Evolutionary conservation across 2,797 vertebrate genomes (phyloP).

Genomic region (Syngnathus acus): DNA sequence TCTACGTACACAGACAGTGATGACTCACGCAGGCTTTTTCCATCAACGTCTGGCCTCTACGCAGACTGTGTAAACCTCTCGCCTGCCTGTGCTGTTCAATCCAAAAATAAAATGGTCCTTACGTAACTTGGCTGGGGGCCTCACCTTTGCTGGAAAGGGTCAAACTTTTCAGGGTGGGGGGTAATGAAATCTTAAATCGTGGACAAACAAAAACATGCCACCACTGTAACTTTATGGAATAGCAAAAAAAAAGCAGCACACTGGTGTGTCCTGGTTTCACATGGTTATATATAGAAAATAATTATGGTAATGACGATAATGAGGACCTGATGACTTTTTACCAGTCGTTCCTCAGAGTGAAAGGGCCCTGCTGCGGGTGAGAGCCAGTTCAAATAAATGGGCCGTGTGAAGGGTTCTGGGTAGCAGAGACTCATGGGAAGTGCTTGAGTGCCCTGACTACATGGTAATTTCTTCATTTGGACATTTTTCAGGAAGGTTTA

Average conservation of each 20-base stretch:
- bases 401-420: conserved; percentile 56
- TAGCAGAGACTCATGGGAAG: conserved; percentile 51
- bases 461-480: conserved; percentile 54
- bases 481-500: conserved; percentile 41
- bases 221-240: conserved; percentile 39
- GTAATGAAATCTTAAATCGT: conserved; percentile 5
- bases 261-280: conserved; percentile 66
- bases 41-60: conserved; percentile 36
- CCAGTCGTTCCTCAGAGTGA: conserved; percentile 49
- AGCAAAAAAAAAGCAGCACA: conserved; percentile 34
- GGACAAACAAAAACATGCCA: conserved; percentile 40
- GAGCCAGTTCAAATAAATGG: conserved; percentile 64
- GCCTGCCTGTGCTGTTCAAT: conserved; percentile 26
- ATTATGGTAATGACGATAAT: conserved; percentile 72
- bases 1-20: conserved; percentile 15
- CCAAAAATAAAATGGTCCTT: conserved; percentile 36
- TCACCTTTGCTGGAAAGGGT: conserved; percentile 36
- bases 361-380: conserved; percentile 49
- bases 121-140: conserved; percentile 32
- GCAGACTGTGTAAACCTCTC: conserved; percentile 36
- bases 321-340: conserved; percentile 66
- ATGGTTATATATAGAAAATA: conserved; percentile 74
- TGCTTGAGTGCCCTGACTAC: conserved; percentile 37
- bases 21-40: conserved; percentile 41
- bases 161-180: conserved; percentile 33